phyloP scores from a whole-genome alignment of 2,888 invertebrate genomes.

The Perizoma affinitatum region DNA sequence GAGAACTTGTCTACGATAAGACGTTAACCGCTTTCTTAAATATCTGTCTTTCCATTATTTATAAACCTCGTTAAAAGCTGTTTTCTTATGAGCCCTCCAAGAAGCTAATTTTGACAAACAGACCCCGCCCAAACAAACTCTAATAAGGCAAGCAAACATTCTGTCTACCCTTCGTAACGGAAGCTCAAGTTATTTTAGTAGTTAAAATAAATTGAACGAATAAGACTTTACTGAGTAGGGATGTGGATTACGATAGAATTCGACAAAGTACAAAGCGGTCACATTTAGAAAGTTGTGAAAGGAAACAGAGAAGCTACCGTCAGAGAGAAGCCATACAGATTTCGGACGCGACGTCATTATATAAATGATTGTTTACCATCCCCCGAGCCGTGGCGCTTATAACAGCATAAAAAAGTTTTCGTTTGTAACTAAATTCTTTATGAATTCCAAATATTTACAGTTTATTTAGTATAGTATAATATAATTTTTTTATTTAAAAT shows the following conservation, averaged over 20 bases:
- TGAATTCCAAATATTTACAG: too few species aligned
- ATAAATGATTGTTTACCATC: too few species aligned
- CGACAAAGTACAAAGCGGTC: background rate
- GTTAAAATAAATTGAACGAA: slow-evolving; percentile 68
- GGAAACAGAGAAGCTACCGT: too few species aligned
- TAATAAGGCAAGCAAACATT: slow-evolving; percentile 32
- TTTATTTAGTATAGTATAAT: too few species aligned
- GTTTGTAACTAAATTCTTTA: too few species aligned
- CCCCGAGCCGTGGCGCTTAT: too few species aligned
- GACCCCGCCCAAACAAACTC: slow-evolving; percentile 30
- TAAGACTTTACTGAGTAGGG: slow-evolving; percentile 33
- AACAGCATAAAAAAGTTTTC: too few species aligned
- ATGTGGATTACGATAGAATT: slow-evolving; percentile 14
- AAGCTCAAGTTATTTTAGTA: slow-evolving; percentile 61
- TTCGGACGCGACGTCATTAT: too few species aligned
- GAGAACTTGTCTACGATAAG: background rate
- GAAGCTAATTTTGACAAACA: slow-evolving; percentile 41
- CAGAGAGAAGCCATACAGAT: too few species aligned
- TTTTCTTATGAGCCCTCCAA: slow-evolving; percentile 18
- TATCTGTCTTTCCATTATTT: slow-evolving; percentile 9
- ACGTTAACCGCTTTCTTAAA: too few species aligned
- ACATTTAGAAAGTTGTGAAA: background rate
- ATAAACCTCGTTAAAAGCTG: slow-evolving; percentile 19
- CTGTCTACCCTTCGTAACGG: slow-evolving; percentile 38
- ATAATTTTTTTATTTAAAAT: too few species aligned